Percentiles rank a stretch among this genome's conserved stretches.
Evolutionary conservation across 2,888 invertebrate species (phyloP).

Genomic region (Odiellus spinosus): DNA sequence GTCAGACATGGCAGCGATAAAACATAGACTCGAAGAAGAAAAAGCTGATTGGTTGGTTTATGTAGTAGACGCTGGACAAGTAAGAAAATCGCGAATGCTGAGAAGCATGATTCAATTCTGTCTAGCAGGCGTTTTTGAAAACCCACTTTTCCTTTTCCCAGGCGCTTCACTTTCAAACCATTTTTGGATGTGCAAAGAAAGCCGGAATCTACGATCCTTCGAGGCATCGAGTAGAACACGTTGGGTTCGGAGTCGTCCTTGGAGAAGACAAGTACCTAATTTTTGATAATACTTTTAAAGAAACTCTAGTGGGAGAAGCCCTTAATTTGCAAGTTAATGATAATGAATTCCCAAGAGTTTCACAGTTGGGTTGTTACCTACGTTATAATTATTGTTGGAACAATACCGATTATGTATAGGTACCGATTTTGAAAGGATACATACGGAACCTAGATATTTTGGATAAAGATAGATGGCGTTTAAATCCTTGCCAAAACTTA

Average conservation of each 20-base stretch:
- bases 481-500: too few relatives aligned
- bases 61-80: constrained; percentile 88
- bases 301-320: neutral
- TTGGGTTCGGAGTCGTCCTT: constrained; percentile 88
- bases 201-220: constrained; percentile 53
- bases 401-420: too few relatives aligned
- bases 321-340: constrained; percentile 3
- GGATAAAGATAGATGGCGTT: too few relatives aligned
- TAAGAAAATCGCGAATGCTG: too few relatives aligned
- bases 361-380: too few relatives aligned
- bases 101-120: too few relatives aligned
- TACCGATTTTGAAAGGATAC: too few relatives aligned
- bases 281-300: neutral
- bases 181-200: constrained; percentile 62
- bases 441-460: too few relatives aligned
- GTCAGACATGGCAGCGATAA: constrained; percentile 86
- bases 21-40: constrained; percentile 45
- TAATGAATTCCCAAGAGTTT: too few relatives aligned
- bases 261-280: constrained; percentile 67
- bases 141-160: too few relatives aligned
- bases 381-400: too few relatives aligned
- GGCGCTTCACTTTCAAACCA: constrained; percentile 50
- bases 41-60: constrained; percentile 77
- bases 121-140: too few relatives aligned
- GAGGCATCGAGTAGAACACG: constrained; percentile 62